Evolutionary conservation across 2,113 vertebrate species (phyloP), one percentile per base, ranked within the genome.

Genomic region (Xiphorhynchus elegans): DNA sequence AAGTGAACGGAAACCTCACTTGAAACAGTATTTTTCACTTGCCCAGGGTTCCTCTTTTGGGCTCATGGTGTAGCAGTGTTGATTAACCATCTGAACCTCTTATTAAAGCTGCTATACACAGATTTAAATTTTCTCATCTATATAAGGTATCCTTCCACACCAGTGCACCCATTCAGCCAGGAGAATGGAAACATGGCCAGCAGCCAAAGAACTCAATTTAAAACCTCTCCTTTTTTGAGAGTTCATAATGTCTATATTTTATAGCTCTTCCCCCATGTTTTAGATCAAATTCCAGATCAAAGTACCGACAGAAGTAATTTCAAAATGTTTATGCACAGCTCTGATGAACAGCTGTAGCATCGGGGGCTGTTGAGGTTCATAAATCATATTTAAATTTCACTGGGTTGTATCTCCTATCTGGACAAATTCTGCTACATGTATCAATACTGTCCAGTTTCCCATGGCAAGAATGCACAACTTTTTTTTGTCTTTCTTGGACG

Each of bases 111-210:
- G 28, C 64, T 55, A 87, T 7, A 89, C 0, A 1, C n/a, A 75
- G 64, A 90, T 84, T 67, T 89, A 75, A 52, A 84, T 93, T 58
- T 88, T 92, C 79, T 90, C 83, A 72, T 92, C 95, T 96, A 96
- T 93, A 93, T 92, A 96, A 95, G 90, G 96, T 64, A 89, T 87
- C 79, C 88, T 82, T 90, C 92, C 35, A 93, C 77, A 70, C 25
- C 58, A 90, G 73, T 23, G 66, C 69, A 62, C 53, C 90, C 66
- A 39, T 64, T 92, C 69, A 69, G 64, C 40, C 13, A 7, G 60
- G 62, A 94, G 86, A 96, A 93, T 33, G 69, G 95, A 97, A 97
- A 96, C 66, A 84, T 87, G 90, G 96, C 90, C 83, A 84, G 72
- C 0, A 84, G 93, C 95, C 96, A 96, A 88, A 79, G 68, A 96